Evolutionary conservation across 1,140 invertebrate genomes (phyloP), one percentile per base, ranked within the genome.

Genomic region (Bombus huntii): DNA sequence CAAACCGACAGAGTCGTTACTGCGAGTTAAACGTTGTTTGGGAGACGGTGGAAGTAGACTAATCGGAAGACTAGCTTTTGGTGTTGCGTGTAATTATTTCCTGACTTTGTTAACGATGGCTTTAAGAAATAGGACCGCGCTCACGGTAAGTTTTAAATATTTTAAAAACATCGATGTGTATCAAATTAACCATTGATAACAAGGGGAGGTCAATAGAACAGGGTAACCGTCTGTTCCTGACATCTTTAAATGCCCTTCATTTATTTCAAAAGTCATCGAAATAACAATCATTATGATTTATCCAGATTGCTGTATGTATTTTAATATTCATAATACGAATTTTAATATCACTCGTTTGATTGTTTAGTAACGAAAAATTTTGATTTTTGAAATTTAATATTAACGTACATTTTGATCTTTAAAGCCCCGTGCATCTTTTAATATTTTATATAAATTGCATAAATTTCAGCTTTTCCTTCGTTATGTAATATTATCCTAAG

Each of bases 1-100:
- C 92, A 92, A 93, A 93, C 89, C 88, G 89, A 53, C 84, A 31
- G 75, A 92, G 91, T 93, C 91, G 92, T 93, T 93, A 90, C 81
- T 83, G 68, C 71, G 81, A 86, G 39, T 80, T 83, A 88, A 79
- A 81, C 85, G 85, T 81, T 85, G 78, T 83, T 74, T 79, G 87
- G 74, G 39, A 80, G 86, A 65, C 42, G 31, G 76, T 80, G 68
- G 47, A 83, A 59, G 62, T 57, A 82, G 44, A n/a, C 62, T 79
- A 80, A 68, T 76, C 65, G 31, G 15, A 66, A 53, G 73, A 65
- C 70, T 57, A 42, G 31, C 82, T 68, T 79, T 65, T 59, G 22
- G 39, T 47, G 37, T 80, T 47, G 44, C 39, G 31, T 39, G 57
- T 73, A 68, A n/a, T 72, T 34, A 28, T 53, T 25, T 8, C 57